A percentile compares a stretch with the other conserved stretches of the same genome.
Conservation (phyloP, 2,888 invertebrate genomes). For the Drosophila ustulata region DNA sequence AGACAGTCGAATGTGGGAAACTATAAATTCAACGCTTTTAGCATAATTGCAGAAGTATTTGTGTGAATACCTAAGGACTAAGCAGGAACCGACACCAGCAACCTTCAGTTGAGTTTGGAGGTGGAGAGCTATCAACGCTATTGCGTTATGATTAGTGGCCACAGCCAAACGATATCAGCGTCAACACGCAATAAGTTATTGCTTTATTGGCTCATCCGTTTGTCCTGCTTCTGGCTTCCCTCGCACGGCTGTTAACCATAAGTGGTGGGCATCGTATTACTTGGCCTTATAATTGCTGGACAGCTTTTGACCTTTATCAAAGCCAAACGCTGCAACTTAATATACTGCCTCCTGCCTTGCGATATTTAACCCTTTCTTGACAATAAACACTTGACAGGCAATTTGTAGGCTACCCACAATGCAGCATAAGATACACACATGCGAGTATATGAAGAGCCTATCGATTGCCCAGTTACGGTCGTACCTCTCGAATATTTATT, state of each 20-base stretch:
- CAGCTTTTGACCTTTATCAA: slow-evolving; percentile 63
- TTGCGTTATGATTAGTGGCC: slow-evolving; percentile 75
- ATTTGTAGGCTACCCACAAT: slow-evolving; percentile 30
- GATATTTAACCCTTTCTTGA: slow-evolving; percentile 60
- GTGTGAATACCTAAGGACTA: slow-evolving; percentile 48
- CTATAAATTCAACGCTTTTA: slow-evolving; percentile 78
- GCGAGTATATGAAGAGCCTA: slow-evolving; percentile 9
- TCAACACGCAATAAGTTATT: slow-evolving; percentile 67
- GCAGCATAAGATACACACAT: slow-evolving; percentile 9
- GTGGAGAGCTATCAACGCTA: slow-evolving; percentile 50
- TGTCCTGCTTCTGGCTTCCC: background rate
- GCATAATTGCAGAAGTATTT: slow-evolving; percentile 74
- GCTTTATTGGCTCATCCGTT: slow-evolving; percentile 49
- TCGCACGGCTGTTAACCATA: slow-evolving; percentile 30
- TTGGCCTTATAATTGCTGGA: slow-evolving; percentile 60
- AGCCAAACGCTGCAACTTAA: slow-evolving; percentile 59
- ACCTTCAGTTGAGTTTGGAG: slow-evolving; percentile 13
- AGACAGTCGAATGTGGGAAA: slow-evolving; percentile 52
- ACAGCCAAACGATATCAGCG: slow-evolving; percentile 67
- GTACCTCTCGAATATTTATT: slow-evolving; percentile 57
- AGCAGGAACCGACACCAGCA: background rate
- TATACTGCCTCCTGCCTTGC: slow-evolving; percentile 42
- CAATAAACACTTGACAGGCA: slow-evolving; percentile 53
- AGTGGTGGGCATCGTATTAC: slow-evolving; percentile 65
- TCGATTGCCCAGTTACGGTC: slow-evolving; percentile 28